Evolutionary conservation across 1,140 invertebrate genomes (phyloP), one percentile per base, ranked within the genome.

Genomic region (Pygmarrhopalites habei): DNA sequence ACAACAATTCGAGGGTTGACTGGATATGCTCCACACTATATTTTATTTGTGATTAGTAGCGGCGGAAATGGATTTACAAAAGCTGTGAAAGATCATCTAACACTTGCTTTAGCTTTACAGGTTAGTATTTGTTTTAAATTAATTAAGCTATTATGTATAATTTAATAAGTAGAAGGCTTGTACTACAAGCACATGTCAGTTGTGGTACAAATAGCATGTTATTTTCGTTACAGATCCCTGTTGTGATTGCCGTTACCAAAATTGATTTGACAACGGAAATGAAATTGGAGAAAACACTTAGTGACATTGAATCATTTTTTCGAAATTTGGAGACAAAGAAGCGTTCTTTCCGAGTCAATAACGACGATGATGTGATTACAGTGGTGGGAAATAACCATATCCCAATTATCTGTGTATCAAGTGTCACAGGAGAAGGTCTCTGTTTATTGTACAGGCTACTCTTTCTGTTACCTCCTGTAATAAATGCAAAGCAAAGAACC

Each of bases 1-100:
- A 98, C 95, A 61, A 98, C 96, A 10, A 85, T 98, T 32, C 88
- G 95, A 73, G 95, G 95, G 0, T 77, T 98, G 2, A 92, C 89
- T 12, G 92, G 92, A 0, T 95, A 98, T 79, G 89, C 84, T 17
- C 95, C 95, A 0, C 92, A 99, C 78, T 90, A 94, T 76, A 92
- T 90, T 39, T 90, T 97, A 85, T 79, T 98, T 12, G 88, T 97
- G 32, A 86, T 97, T 15, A 83, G 80, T 76, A 83, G 80, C 76
- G 79, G 81, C 29, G 78, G 70, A 77, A 79, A 80, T 2, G 86
- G 86, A 17, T 81, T 84, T 59, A 83, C 83, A 1, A 79, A 81
- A 12, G 86, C 85, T 72, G 85, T 85, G 2, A 83, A 86, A 68
- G 92, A 96, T 75, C 92, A 95, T 76, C 78, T 95, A 61, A 84